A percentile compares a stretch with the other conserved stretches of the same genome.
Evolutionary conservation across 2,113 vertebrate species (phyloP).

Genomic region (Abramis brama): DNA sequence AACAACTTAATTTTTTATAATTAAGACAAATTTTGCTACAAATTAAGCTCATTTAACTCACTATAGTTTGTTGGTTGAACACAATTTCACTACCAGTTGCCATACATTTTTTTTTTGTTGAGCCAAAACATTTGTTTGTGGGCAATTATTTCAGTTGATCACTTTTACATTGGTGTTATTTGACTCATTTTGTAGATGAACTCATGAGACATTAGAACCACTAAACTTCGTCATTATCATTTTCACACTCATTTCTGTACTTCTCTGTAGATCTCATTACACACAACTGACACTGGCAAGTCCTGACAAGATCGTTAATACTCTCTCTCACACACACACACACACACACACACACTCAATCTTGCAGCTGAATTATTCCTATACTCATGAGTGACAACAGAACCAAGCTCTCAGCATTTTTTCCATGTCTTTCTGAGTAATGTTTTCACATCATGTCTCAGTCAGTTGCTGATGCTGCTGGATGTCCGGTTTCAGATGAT

Average conservation of each 20-base stretch:
- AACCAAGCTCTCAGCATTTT: not conserved
- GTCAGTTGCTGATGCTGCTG: too few relatives aligned
- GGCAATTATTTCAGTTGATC: not conserved
- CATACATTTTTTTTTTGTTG: not conserved
- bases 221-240: conserved; percentile 19
- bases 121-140: not conserved
- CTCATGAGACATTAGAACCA: not conserved
- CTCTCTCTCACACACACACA: not conserved
- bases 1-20: too few relatives aligned
- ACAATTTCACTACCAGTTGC: too few relatives aligned
- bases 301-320: not conserved
- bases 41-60: too few relatives aligned
- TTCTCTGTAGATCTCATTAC: conserved; percentile 20
- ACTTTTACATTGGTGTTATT: not conserved
- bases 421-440: not conserved
- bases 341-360: not conserved
- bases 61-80: too few relatives aligned
- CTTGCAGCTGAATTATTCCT: too few relatives aligned
- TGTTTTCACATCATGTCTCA: not conserved
- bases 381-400: too few relatives aligned
- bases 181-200: not conserved
- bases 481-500: too few relatives aligned
- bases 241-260: conserved; percentile 47
- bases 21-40: too few relatives aligned
- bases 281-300: conserved; percentile 30